Evolutionary conservation across 2,113 vertebrate species (phyloP), one percentile per base, ranked within the genome.

Genomic region (Oncorhynchus nerka): DNA sequence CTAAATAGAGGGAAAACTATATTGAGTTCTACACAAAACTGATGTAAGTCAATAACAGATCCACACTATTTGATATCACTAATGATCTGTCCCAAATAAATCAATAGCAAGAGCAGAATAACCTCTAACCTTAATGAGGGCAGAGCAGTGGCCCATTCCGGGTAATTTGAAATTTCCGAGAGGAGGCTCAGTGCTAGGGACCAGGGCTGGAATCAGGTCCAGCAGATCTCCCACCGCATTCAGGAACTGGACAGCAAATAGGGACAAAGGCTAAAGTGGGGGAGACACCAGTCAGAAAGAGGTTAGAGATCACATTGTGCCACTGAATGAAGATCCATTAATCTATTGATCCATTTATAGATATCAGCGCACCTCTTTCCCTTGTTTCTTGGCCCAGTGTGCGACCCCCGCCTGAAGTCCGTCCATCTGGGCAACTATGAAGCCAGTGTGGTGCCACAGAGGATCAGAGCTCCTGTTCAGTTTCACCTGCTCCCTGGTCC

Each of bases 121-220:
- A 49, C 68, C 22, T 45, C 87, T 90, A 67, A 98, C 96, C 96
- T 97, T 98, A 74, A 98, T 97, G 34, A 98, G 95, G 1, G 96
- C 96, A 45, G 96, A 98, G 85, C 97, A 98, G 87, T 97, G 96
- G 1, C 96, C 96, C 95, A 96, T 97, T 57, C 94, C 94, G 75
- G 94, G 92, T 83, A 61, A 87, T 85, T 85, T 86, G 32, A 81
- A 87, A 70, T 84, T 72, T 59, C 85, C 51, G 45, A 80, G 83
- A 4, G 0, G 20, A 0, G 20, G 24, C 30, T 81, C 15, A 55
- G 85, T 79, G n/a, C 48, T 26, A 2, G 91, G 90, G 48, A 90
- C 91, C 69, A 98, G 68, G 0, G 94, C 89, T 51, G 95, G 95
- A 88, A 97, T 96, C 79, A 98, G 93, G 75, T 98, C 96, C 91